Base-by-base conservation (phyloP, 2,113 vertebrate species). In the Ptilorrhoa leucosticta region DNA sequence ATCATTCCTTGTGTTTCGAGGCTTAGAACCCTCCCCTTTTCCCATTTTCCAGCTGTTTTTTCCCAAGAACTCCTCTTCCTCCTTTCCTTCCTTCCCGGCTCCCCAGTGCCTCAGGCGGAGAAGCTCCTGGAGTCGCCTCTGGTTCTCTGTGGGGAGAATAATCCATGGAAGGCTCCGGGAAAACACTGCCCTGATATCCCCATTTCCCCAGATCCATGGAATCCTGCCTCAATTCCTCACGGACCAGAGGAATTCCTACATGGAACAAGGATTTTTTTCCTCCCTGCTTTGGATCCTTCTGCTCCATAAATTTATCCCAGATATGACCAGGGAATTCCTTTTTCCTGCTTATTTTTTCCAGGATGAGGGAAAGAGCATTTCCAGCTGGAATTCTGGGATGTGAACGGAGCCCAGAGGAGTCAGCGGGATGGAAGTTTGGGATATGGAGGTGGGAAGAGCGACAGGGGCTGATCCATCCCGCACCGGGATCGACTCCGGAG, bases 311-410 rank as follows among this genome's bases (percentile, higher is more conserved):
- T 17, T 27, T 1, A 42, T 6, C 22, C 37, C 21, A 44, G 64
- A 39, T 20, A 42, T 45, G 23, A 20, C 20, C 3, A 18, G 7
- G 57, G 5, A 7, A 2, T 2, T 2, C 6, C 27, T 23, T 75
- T 33, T 18, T 15, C 78, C 57, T 11, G 3, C 4, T 12, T 6
- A 4, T 13, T 54, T 21, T 50, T 61, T 13, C 58, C 35, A 19
- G 18, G 0, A 9, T 0, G 15, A 45, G 37, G 44, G 24, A 6
- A 35, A 6, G 3, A 33, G 13, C 42, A 6, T 26, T 33, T 3
- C 2, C n/a, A 24, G 69, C 9, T 19, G 35, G 35, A 15, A 70
- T 81, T 70, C 4, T 0, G 3, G 47, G 56, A 9, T 3, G 42
- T 1, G 26, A 54, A 33, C 5, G 7, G 44, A 47, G 48, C 26